These are phyloP conservation scores for Phyllotreta cruciferae DNA, from an alignment of 2,888 invertebrate species.

Conservation along the genomic window DNA sequence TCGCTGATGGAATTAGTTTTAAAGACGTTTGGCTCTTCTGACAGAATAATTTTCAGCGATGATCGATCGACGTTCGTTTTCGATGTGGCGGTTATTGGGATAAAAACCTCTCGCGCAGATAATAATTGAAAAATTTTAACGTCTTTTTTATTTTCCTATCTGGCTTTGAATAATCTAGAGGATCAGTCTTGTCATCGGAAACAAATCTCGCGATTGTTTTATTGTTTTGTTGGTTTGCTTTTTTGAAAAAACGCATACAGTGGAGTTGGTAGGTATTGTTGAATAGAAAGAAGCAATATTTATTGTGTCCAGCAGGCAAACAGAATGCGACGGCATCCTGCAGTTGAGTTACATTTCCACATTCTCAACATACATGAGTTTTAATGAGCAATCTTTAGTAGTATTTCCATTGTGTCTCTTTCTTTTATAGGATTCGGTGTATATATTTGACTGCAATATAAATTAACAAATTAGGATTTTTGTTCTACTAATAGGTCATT, in stretches of 20 bases:
- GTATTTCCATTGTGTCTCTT: conserved; percentile 44
- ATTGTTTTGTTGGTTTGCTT: conserved; percentile 23
- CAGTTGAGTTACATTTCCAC: conserved; percentile 59
- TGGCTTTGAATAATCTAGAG: conserved; percentile 53
- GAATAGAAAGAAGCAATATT: conserved; percentile 59
- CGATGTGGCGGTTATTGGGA: too few relatives aligned
- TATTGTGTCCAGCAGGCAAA: conserved; percentile 59
- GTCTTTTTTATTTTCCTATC: conserved; percentile 47
- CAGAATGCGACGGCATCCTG: conserved; percentile 58
- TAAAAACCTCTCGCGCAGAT: too few relatives aligned
- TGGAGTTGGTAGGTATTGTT: conserved; percentile 58
- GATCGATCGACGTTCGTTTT: neutral
- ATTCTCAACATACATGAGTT: conserved; percentile 60
- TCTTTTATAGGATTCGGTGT: conserved; percentile 40
- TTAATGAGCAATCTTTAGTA: conserved; percentile 57
- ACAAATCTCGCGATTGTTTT: conserved; percentile 48
- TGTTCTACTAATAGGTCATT: conserved; percentile 3
- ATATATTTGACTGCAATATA: conserved; percentile 40
- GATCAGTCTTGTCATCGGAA: conserved; percentile 56
- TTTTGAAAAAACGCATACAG: conserved; percentile 57
- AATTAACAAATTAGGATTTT: conserved; percentile 19
- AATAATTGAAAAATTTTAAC: too few relatives aligned
- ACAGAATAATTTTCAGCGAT: conserved; percentile 3
- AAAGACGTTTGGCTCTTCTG: neutral
- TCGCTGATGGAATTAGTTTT: conserved; percentile 8